These are phyloP conservation scores for Aythya baeri DNA, from an alignment of 2,113 vertebrate genomes.

Conservation along the genomic window DNA sequence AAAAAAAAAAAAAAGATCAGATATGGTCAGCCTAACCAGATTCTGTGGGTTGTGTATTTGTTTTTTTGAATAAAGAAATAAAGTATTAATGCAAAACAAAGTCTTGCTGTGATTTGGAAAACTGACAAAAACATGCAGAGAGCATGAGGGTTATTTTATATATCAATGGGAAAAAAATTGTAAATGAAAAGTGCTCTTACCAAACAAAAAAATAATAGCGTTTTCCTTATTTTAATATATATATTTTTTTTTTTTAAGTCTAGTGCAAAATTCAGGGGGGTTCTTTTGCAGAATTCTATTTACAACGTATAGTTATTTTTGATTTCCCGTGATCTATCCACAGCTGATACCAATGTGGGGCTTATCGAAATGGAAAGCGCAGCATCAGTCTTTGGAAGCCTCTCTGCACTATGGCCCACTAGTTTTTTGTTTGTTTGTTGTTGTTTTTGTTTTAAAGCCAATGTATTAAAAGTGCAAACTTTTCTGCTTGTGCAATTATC, in stretches of 20 bases:
- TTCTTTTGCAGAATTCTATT: background rate
- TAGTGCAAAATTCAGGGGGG: too few relatives aligned
- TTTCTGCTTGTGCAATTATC: background rate
- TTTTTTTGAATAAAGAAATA: background rate
- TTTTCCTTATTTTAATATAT: background rate
- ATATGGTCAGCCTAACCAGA: background rate
- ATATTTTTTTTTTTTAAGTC: too few relatives aligned
- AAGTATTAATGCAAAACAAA: background rate
- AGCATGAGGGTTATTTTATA: fast-evolving
- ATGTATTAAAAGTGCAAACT: background rate
- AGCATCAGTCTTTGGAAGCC: background rate
- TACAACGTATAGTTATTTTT: background rate
- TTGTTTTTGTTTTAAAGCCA: background rate
- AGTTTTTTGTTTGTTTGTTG: background rate
- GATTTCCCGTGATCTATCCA: constrained; percentile 1
- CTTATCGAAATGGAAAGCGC: background rate
- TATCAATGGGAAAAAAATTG: background rate
- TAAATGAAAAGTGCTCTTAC: background rate
- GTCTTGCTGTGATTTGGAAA: background rate
- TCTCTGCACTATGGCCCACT: background rate
- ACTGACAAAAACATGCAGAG: background rate
- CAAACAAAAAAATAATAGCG: background rate
- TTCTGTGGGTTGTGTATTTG: background rate
- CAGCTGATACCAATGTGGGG: background rate
- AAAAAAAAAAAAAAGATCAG: background rate